phyloP scores from a whole-genome alignment of 2,888 invertebrate species.

The Eupithecia subfuscata region DNA sequence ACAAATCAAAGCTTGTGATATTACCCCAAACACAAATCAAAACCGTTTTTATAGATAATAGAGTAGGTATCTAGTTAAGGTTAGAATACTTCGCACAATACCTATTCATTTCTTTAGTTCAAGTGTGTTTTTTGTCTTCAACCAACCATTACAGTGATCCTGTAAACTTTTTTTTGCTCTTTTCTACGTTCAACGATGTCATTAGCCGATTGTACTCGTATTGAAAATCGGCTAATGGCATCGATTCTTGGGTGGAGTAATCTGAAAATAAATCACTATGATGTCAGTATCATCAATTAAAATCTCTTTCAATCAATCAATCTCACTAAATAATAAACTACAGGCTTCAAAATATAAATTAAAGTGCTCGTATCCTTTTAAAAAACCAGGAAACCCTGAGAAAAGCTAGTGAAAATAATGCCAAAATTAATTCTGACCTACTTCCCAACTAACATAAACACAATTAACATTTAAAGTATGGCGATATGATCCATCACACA shows the following conservation, averaged over 20 bases:
- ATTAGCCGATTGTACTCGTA: no score
- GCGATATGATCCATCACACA: background rate
- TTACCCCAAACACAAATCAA: no score
- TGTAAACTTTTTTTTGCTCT: background rate
- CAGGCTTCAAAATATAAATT: background rate
- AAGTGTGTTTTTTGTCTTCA: background rate
- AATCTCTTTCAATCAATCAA: background rate
- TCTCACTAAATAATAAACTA: background rate
- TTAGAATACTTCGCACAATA: no score
- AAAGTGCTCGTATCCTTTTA: background rate
- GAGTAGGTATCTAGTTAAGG: no score
- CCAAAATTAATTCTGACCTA: background rate
- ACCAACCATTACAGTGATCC: background rate
- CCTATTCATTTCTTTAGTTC: background rate
- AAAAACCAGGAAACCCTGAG: background rate
- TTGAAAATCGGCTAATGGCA: background rate
- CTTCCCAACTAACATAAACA: background rate
- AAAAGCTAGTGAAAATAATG: background rate
- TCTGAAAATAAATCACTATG: background rate
- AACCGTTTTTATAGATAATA: no score
- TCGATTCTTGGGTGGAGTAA: background rate
- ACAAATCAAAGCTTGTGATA: background rate
- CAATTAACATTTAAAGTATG: background rate
- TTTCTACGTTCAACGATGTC: background rate
- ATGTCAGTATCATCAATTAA: background rate